Evolutionary conservation across 2,888 invertebrate genomes (phyloP), one percentile per base, ranked within the genome.

Genomic region (Dascillus cervinus): DNA sequence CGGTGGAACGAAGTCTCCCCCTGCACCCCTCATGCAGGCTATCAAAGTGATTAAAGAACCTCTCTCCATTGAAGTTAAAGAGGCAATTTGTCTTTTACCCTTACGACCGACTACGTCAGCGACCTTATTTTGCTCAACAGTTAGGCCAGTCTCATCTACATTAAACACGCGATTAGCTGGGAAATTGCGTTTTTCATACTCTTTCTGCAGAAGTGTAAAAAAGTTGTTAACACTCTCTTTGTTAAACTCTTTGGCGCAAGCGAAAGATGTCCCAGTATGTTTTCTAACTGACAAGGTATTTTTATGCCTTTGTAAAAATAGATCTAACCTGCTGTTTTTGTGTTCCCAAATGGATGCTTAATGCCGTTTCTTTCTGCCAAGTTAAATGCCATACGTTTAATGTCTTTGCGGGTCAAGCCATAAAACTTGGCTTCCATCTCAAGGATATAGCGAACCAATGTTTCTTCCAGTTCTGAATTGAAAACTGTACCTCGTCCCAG

Each of bases 111-210:
- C 22, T 4, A 22, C n/a, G 4, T 22, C 22, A 22, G 22, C 22
- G 22, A 8, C n/a, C 22, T 22, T 3, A 22, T n/a, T 22, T 22
- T 22, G 4, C 4, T 8, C 4, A 6, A 53, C 46, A 13, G 52
- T 38, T 6, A 63, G 37, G 4, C 59, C 60, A n/a, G 56, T 58
- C 43, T 60, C 59, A 34, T 61, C 56, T 1, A 58, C 52, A 33
- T 58, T 62, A 32, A 47, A 59, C 24, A 60, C 46, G 19, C 22
- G 4, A 22, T 8, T 22, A 22, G 22, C 22, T 22, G 4, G 22
- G 22, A 22, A 22, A 8, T 22, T n/a, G n/a, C n/a, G n/a, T n/a
- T n/a, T n/a, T n/a, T n/a, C n/a, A n/a, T n/a, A n/a, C n/a, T 3
- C n/a, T n/a, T n/a, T n/a, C n/a, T n/a, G n/a, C n/a, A n/a, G n/a